Percentiles rank a stretch among this genome's conserved stretches.
Conservation (phyloP, 2,888 invertebrate species). For the Athripsodes cinereus region DNA sequence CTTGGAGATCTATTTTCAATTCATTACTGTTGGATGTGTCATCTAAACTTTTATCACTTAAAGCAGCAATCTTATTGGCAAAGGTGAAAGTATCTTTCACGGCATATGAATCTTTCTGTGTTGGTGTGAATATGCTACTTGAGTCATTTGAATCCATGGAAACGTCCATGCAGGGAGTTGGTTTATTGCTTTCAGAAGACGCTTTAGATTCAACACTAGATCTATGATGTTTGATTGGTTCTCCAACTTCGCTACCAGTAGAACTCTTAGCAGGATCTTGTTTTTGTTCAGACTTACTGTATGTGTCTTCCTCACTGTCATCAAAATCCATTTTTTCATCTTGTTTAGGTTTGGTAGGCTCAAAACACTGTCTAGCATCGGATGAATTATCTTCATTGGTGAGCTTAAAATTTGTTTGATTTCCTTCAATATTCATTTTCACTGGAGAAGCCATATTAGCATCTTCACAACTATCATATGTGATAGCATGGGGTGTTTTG, state of each 20-base stretch:
- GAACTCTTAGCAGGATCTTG: constrained; percentile 19
- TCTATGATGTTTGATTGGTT: constrained; percentile 26
- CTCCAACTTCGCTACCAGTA: constrained; percentile 13
- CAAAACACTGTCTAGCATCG: constrained; percentile 25
- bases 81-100: constrained; percentile 24
- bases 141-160: constrained; percentile 30
- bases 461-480: constrained; percentile 17
- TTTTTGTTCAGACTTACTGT: constrained; percentile 16
- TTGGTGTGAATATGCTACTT: constrained; percentile 32
- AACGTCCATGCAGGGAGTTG: constrained; percentile 8
- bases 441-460: constrained; percentile 6
- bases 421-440: constrained; percentile 10
- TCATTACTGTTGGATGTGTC: constrained; percentile 21
- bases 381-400: constrained; percentile 23
- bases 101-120: constrained; percentile 39
- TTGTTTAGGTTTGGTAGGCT: constrained; percentile 6
- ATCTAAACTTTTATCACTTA: constrained; percentile 18
- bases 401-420: constrained; percentile 13
- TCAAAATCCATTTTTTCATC: constrained; percentile 10
- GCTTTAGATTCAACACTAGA: constrained; percentile 41
- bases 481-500: constrained; percentile 6
- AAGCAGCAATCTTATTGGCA: constrained; percentile 21
- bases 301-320: constrained; percentile 21
- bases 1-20: constrained; percentile 17
- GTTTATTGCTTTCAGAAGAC: constrained; percentile 35